A percentile compares a stretch with the other conserved stretches of the same genome.
Conservation (phyloP, 2,113 vertebrate genomes). For the Salvator merianae region DNA sequence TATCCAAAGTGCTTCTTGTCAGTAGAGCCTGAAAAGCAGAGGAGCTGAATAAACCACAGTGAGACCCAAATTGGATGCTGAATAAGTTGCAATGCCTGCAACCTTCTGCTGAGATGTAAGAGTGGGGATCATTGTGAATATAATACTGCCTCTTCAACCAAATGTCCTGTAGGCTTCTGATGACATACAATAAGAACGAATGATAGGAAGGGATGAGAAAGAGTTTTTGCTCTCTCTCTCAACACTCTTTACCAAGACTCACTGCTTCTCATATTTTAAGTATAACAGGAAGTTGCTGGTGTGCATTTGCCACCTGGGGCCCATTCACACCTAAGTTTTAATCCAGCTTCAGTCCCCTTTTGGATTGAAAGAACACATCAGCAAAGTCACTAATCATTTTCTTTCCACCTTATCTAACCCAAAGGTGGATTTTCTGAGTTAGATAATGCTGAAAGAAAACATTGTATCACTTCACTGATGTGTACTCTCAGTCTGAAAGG, state of each 20-base stretch:
- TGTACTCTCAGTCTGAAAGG: too few species aligned
- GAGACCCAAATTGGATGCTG: not conserved
- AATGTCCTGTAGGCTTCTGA: not conserved
- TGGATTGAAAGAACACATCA: not conserved
- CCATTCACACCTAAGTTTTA: not conserved
- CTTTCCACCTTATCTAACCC: too few species aligned
- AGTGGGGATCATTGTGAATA: not conserved
- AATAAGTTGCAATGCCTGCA: not conserved
- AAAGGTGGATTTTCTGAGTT: too few species aligned
- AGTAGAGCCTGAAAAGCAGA: not conserved
- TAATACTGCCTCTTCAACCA: not conserved
- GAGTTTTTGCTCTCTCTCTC: too few species aligned
- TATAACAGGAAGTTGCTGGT: not conserved
- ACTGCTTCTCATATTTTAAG: not conserved
- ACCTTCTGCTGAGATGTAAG: not conserved
- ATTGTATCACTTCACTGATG: too few species aligned
- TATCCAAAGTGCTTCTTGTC: too few species aligned
- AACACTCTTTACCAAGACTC: not conserved
- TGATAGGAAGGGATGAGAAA: not conserved
- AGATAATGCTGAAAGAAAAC: too few species aligned
- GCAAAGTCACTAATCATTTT: too few species aligned
- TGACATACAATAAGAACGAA: not conserved
- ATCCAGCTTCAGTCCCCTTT: too few species aligned
- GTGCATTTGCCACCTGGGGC: not conserved
- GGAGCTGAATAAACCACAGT: too few species aligned